Base-by-base conservation (phyloP, 2,888 invertebrate genomes). In the Nymphalis polychloros region DNA sequence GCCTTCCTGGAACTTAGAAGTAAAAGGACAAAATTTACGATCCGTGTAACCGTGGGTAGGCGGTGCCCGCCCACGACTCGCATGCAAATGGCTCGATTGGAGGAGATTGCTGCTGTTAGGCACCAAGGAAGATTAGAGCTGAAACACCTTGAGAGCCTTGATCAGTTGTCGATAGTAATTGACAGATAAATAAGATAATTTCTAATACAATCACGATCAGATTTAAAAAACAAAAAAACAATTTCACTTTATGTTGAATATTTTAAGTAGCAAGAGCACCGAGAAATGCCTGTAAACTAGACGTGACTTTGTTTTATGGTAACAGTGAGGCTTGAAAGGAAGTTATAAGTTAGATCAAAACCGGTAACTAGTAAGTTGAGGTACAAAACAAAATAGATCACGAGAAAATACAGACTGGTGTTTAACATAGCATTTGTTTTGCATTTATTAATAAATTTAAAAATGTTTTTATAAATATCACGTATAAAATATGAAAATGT, bases 21-120 rank as follows among this genome's bases (percentile, higher is more conserved):
- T 87, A 88, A 89, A 89, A 90, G 88, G 90, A 90, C 88, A 83
- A 88, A 92, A 91, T 92, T 90, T 92, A 91, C 90, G 91, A 87
- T 83, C 88, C 85, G 83, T 84, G 86, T 89, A 88, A 85, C 86
- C 86, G 88, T 88, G 89, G 88, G 90, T 89, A 86, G 89, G 85
- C 84, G 85, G 85, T 84, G 82, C 82, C 83, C 87, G 86, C 86
- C 87, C 86, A 89, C 89, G 88, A 86, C 84, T 81, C 84, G 90
- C 90, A 91, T 92, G 91, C 89, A 91, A 91, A 92, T 92, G 84
- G 84, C 84, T 84, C 86, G 84, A 91, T 91, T 88, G 87, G 81
- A 84, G 83, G 81, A 83, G 81, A 83, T 83, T 84, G 83, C 77
- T 79, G 79, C 77, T 78, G 80, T 79, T 84, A 82, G 81, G 79